Percentiles rank a stretch among this genome's conserved stretches.
These are phyloP conservation scores for Erythrolamprus reginae DNA, from an alignment of 2,113 vertebrate species.

Conservation along the genomic window DNA sequence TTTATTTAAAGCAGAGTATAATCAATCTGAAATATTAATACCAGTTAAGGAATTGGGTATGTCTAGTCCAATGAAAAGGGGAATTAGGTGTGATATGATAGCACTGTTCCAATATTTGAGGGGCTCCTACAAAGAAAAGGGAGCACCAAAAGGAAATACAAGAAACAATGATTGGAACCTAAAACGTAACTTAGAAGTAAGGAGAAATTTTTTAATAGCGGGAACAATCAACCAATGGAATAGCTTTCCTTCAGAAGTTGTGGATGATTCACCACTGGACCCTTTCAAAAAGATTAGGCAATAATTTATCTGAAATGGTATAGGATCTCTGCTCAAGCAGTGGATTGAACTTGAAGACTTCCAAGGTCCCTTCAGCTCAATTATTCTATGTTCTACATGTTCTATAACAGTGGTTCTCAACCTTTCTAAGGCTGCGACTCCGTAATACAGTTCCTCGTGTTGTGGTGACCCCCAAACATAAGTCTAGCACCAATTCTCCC, in stretches of 20 bases:
- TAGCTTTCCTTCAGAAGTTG: not conserved
- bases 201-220: too few species aligned
- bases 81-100: not conserved
- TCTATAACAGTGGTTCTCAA: too few species aligned
- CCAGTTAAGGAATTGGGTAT: not conserved
- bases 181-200: too few species aligned
- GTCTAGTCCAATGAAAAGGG: not conserved
- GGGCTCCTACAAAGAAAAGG: too few species aligned
- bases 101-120: too few species aligned
- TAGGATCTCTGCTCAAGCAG: not conserved
- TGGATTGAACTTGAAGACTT: not conserved
- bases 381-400: not conserved
- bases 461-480: too few species aligned
- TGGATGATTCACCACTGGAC: not conserved
- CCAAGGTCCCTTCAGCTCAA: not conserved
- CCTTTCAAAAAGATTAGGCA: not conserved
- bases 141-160: not conserved
- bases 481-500: too few species aligned
- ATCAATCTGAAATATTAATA: not conserved
- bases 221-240: too few species aligned
- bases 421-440: too few species aligned
- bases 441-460: too few species aligned
- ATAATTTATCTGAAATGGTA: not conserved
- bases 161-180: not conserved
- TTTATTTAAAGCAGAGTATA: not conserved